Conservation (phyloP, 1,140 invertebrate species). For the Anastatus disparis region DNA sequence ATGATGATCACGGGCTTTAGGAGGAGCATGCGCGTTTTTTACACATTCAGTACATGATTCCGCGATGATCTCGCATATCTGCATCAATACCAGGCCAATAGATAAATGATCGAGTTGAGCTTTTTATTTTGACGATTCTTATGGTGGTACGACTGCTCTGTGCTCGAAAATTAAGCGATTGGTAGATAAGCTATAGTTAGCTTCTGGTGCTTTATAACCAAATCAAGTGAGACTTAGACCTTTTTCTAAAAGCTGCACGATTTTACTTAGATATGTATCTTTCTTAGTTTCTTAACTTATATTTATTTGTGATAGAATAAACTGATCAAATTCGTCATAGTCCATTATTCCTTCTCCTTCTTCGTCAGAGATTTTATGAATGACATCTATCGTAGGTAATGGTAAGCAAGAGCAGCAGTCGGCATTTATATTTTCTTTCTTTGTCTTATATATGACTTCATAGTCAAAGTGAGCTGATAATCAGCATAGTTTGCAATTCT, state of each 20-base stretch:
- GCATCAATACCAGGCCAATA: no score
- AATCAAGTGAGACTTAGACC: no score
- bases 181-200: no score
- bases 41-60: constrained; percentile 32
- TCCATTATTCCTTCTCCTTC: constrained; percentile 29
- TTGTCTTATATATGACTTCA: constrained; percentile 37
- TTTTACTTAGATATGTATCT: constrained; percentile 32
- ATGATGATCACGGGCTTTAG: no score
- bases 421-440: constrained; percentile 41
- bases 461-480: constrained; percentile 46
- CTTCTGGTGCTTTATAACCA: no score
- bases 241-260: no score
- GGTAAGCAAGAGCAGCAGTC: constrained; percentile 39
- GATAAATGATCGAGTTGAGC: constrained; percentile 65
- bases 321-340: no score
- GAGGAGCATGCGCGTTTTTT: constrained; percentile 31
- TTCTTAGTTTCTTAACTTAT: constrained; percentile 40
- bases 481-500: constrained; percentile 50
- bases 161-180: constrained; percentile 45
- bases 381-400: neutral
- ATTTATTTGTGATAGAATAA: constrained; percentile 6
- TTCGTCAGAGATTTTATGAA: neutral
- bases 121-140: constrained; percentile 66
- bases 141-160: constrained; percentile 51
- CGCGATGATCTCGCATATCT: constrained; percentile 36